Percentiles rank a stretch among this genome's conserved stretches.
phyloP scores from a whole-genome alignment of 2,113 vertebrate genomes.

The Actenoides lindsayi region DNA sequence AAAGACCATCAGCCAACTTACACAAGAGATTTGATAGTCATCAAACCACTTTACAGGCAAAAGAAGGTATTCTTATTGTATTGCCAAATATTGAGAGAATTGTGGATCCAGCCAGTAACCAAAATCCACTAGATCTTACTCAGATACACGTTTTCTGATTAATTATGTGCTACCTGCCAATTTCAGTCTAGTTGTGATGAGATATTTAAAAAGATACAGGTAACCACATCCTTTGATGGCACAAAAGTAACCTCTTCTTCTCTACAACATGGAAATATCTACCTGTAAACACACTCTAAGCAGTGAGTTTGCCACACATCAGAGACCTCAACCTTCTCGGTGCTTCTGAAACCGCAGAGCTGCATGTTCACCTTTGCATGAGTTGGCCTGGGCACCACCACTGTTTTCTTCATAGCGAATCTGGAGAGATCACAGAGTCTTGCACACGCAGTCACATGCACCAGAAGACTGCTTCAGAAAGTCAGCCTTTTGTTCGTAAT shows the following conservation, averaged over 20 bases:
- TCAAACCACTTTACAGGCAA: background rate
- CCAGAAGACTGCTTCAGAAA: accelerated
- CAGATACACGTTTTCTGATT: background rate
- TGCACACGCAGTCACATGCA: background rate
- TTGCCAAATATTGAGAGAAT: background rate
- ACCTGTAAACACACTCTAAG: background rate
- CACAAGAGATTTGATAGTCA: background rate
- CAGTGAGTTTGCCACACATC: background rate
- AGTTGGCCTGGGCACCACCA: accelerated
- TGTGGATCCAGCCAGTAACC: background rate
- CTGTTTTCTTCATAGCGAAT: background rate
- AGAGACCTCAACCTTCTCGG: background rate
- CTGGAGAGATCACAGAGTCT: background rate
- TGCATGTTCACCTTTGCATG: accelerated
- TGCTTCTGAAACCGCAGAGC: background rate
- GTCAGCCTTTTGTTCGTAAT: background rate
- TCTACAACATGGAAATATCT: background rate
- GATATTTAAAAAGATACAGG: background rate
- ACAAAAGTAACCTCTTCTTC: background rate
- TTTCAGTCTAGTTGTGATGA: background rate
- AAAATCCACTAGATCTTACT: background rate
- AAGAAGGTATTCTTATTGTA: background rate
- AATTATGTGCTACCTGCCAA: background rate
- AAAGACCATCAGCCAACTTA: background rate
- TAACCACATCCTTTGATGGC: background rate